Base-by-base conservation (phyloP, 2,113 vertebrate genomes). In the Gallinago undulata region DNA sequence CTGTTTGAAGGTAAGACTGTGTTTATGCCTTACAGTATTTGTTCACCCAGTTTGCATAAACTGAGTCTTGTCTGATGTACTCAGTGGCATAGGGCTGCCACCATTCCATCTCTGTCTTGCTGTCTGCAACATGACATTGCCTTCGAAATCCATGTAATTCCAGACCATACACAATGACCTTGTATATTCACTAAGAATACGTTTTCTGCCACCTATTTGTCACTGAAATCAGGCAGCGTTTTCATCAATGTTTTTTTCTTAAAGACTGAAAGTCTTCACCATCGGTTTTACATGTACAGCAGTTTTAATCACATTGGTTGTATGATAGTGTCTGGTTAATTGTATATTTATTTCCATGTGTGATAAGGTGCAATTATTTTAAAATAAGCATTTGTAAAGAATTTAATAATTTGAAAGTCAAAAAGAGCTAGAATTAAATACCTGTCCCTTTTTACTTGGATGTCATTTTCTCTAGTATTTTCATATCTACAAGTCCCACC, bases 291-390 rank as follows among this genome's bases (percentile, higher is more conserved):
- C 56, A 48, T 84, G 62, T 91, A 64, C 85, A 94, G 82, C 39
- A 74, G 41, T 93, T 94, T 85, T 90, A 63, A 77, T 93, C 66
- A 90, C 13, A 4, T 33, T n/a, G 64, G 67, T 96, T 94, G 90
- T 93, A 81, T 75, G 69, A 75, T 68, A 90, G 19, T 69, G 59
- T 84, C 43, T 89, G 59, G 45, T 74, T 88, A 89, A 92, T 37
- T 88, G 60, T 93, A 23, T 97, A 97, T 97, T 97, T 97, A 97
- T 97, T 97, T 89, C 72, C 60, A 15, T 81, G 59, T 79, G n/a
- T 87, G 67, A 77, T 90, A 95, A 25, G 84, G 79, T 91, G 91
- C 77, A 90, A 96, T 95, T 93, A 87, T 95, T 97, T 93, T 96
- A 78, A 94, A 93, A 78, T 43, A 92, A 88, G 48, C 5, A 2